Percentiles rank a stretch among this genome's conserved stretches.
These are phyloP conservation scores for Babylonia areolata DNA, from an alignment of 1,140 invertebrate species.

Conservation along the genomic window DNA sequence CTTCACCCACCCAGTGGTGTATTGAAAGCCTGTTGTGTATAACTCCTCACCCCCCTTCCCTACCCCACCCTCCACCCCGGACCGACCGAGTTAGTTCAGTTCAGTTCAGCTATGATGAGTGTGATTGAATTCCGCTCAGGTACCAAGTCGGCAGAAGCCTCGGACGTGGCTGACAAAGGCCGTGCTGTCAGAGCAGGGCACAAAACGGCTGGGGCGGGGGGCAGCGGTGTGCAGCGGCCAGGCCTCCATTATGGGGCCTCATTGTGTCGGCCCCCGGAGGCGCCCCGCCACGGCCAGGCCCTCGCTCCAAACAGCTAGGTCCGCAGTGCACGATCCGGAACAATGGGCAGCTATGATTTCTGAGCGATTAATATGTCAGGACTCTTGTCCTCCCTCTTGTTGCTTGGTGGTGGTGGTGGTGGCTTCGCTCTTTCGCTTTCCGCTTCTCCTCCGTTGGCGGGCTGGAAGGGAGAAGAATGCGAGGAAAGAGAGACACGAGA, in stretches of 20 bases:
- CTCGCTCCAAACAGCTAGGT: background rate
- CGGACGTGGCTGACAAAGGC: background rate
- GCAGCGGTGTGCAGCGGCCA: too few species aligned
- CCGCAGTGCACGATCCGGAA: background rate
- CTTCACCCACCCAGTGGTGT: too few species aligned
- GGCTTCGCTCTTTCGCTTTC: too few species aligned
- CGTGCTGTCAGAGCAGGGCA: background rate
- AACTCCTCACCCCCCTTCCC: too few species aligned
- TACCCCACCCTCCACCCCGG: too few species aligned
- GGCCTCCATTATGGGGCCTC: background rate
- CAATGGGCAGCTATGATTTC: conserved; percentile 3
- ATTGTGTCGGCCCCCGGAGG: background rate
- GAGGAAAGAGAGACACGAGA: too few species aligned
- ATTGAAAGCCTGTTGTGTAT: too few species aligned
- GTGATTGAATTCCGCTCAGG: conserved; percentile 27
- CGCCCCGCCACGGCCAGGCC: background rate
- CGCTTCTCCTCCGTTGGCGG: too few species aligned
- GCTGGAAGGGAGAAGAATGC: background rate
- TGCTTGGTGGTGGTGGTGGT: background rate
- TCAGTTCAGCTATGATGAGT: background rate
- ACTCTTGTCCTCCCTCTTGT: background rate
- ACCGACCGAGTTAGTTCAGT: too few species aligned
- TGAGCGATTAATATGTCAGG: conserved; percentile 4
- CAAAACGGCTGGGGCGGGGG: background rate
- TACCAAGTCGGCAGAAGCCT: background rate